Conservation (phyloP, 2,797 vertebrate genomes). For the Coregonus sp. region DNA sequence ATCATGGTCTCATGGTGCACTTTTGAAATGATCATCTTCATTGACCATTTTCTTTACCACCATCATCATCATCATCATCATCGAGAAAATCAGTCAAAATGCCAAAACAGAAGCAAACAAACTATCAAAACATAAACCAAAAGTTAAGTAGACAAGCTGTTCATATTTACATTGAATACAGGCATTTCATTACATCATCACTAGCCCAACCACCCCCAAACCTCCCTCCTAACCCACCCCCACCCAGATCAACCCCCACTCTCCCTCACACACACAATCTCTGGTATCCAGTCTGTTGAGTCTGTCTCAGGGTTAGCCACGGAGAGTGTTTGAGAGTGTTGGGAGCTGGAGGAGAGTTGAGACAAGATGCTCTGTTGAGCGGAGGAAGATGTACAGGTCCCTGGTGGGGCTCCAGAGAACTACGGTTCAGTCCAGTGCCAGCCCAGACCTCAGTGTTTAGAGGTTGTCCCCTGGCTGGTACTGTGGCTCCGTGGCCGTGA, state of each 20-base stretch:
- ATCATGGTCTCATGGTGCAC: conserved; percentile 15
- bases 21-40: conserved; percentile 20
- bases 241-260: not conserved
- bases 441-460: conserved; percentile 67
- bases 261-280: conserved; percentile 4
- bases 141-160: conserved; percentile 55
- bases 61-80: conserved; percentile 41
- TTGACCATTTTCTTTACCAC: conserved; percentile 32
- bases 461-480: conserved; percentile 98
- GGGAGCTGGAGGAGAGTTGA: conserved; percentile 24
- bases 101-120: conserved; percentile 54
- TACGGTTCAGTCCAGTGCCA: conserved; percentile 21
- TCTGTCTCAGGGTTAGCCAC: conserved; percentile 32
- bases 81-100: conserved; percentile 58
- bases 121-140: conserved; percentile 13
- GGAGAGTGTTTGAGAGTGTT: conserved; percentile 23
- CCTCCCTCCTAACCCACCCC: not conserved
- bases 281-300: conserved; percentile 30
- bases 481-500: conserved; percentile 96
- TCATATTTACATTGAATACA: conserved; percentile 75
- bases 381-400: conserved; percentile 56
- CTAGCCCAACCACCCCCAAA: conserved; percentile 20
- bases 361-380: conserved; percentile 36
- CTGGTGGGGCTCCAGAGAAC: conserved; percentile 39
- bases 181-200: conserved; percentile 39